A percentile compares a stretch with the other conserved stretches of the same genome.
Conservation (phyloP, 2,113 vertebrate genomes). For the Poicephalus meyeri region DNA sequence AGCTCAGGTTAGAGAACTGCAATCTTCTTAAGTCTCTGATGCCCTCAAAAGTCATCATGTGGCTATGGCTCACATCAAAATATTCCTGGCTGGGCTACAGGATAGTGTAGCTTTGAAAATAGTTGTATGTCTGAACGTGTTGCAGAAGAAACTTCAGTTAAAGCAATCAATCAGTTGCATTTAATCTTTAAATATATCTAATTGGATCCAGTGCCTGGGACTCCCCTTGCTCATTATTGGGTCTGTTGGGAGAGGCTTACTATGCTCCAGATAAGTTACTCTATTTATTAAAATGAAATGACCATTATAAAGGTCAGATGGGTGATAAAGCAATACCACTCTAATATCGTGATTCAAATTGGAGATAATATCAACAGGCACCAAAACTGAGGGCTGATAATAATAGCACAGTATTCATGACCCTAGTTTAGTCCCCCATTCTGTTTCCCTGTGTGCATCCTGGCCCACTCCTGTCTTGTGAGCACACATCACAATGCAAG, state of each 20-base stretch:
- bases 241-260: background rate
- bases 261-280: background rate
- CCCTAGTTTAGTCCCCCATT: background rate
- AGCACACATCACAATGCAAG: background rate
- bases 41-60: constrained; percentile 76
- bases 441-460: background rate
- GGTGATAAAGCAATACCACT: background rate
- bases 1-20: constrained; percentile 81
- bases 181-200: background rate
- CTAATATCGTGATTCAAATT: background rate
- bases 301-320: background rate
- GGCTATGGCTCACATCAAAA: constrained; percentile 83
- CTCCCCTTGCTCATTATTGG: background rate
- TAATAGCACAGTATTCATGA: background rate
- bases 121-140: background rate
- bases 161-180: background rate
- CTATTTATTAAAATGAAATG: background rate
- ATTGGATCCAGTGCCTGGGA: background rate
- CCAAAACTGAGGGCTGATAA: background rate
- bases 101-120: background rate
- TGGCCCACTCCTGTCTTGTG: background rate
- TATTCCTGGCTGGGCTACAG: constrained; percentile 80
- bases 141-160: background rate
- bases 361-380: background rate
- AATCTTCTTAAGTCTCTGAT: constrained; percentile 75